Conservation (phyloP, 2,797 vertebrate species). For the Eutrigla gurnardus region DNA sequence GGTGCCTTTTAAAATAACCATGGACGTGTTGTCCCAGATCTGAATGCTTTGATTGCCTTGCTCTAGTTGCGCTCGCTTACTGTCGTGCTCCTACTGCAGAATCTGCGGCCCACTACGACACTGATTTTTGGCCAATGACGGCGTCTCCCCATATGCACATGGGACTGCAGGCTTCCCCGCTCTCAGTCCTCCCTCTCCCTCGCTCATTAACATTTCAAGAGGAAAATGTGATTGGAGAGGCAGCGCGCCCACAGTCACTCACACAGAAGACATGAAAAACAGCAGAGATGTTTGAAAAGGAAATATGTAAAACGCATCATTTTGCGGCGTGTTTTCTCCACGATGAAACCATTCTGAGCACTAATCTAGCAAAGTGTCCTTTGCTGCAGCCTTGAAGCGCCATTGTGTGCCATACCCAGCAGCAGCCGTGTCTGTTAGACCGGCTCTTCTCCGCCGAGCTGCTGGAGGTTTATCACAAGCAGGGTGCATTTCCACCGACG, state of each 20-base stretch:
- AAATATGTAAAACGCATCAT: conserved; percentile 2
- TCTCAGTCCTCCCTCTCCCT: conserved; percentile 44
- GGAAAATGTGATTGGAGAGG: conserved; percentile 46
- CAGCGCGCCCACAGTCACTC: conserved; percentile 5
- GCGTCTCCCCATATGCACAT: conserved; percentile 40
- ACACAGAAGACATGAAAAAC: conserved; percentile 8
- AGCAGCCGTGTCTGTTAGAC: conserved; percentile 6
- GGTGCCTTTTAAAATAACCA: conserved; percentile 42
- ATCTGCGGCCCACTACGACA: conserved; percentile 13
- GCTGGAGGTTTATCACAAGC: conserved; percentile 31
- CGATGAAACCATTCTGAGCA: background rate
- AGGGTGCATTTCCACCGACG: conserved; percentile 26
- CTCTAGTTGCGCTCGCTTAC: conserved; percentile 28
- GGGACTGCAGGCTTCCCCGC: conserved; percentile 52
- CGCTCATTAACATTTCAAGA: conserved; percentile 73
- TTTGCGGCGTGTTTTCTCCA: conserved; percentile 23
- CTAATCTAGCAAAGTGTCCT: conserved; percentile 10
- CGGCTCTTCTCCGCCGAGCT: background rate
- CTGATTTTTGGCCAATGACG: conserved; percentile 40
- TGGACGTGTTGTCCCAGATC: conserved; percentile 45
- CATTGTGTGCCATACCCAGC: conserved; percentile 38
- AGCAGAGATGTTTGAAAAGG: conserved; percentile 18
- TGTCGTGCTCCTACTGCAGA: conserved; percentile 24
- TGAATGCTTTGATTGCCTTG: conserved; percentile 33
- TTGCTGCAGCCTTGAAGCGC: conserved; percentile 18